Percentiles rank a stretch among this genome's conserved stretches.
Conservation (phyloP, 2,888 invertebrate species). For the Oscheius myriophilus region DNA sequence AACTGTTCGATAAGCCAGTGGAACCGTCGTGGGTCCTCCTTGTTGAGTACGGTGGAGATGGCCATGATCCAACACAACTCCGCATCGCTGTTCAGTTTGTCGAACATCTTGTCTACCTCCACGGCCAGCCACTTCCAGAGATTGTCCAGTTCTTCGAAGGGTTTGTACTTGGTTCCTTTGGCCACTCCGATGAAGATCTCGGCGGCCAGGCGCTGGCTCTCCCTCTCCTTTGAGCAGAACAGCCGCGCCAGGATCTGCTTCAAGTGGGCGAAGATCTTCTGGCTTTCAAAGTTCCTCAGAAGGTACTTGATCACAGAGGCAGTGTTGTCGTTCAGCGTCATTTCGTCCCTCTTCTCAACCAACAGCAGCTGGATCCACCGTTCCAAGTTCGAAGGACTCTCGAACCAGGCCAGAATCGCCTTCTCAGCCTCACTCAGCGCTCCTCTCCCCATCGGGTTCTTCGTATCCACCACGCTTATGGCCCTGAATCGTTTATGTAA, state of each 20-base stretch:
- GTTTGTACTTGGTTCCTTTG: constrained; percentile 37
- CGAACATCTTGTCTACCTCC: constrained; percentile 32
- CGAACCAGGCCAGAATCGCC: constrained; percentile 35
- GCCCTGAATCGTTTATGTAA: background rate
- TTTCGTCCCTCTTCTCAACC: constrained; percentile 19
- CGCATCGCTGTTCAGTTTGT: constrained; percentile 37
- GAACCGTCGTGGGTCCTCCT: constrained; percentile 40
- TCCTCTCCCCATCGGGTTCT: constrained; percentile 6
- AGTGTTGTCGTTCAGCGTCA: background rate
- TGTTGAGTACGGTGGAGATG: background rate
- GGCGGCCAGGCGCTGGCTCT: constrained; percentile 40
- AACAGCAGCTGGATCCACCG: constrained; percentile 27
- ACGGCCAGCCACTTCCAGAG: constrained; percentile 46
- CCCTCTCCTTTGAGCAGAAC: constrained; percentile 34
- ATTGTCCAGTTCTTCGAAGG: constrained; percentile 33
- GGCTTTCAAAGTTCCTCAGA: constrained; percentile 41
- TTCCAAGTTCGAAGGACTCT: constrained; percentile 16
- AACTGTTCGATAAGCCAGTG: constrained; percentile 51
- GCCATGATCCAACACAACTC: constrained; percentile 32
- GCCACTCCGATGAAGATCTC: constrained; percentile 49
- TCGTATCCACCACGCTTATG: constrained; percentile 22
- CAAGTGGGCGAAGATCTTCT: constrained; percentile 32
- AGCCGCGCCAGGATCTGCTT: constrained; percentile 21
- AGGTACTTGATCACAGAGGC: constrained; percentile 34
- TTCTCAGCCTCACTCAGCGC: constrained; percentile 23